Percentiles rank a stretch among this genome's conserved stretches.
These are phyloP conservation scores for Pongo pygmaeus DNA, from an alignment of 2,113 vertebrate genomes.

Conservation along the genomic window DNA sequence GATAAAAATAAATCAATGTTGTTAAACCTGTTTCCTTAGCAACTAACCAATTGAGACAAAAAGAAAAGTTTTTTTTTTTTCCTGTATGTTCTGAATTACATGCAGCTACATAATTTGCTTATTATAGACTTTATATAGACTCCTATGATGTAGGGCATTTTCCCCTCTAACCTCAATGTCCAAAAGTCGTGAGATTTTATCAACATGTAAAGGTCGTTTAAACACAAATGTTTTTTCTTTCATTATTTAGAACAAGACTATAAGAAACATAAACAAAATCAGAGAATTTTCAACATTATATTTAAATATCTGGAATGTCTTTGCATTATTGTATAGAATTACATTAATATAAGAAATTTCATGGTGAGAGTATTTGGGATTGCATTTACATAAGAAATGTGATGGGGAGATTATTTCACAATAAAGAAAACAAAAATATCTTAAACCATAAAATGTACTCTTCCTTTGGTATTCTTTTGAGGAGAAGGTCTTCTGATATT, in stretches of 20 bases:
- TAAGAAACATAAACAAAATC: neutral
- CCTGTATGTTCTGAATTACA: neutral
- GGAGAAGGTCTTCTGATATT: neutral
- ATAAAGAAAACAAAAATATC: neutral
- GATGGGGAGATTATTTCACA: neutral
- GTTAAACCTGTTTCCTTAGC: conserved; percentile 18
- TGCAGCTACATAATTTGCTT: neutral
- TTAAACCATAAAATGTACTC: neutral
- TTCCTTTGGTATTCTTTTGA: neutral
- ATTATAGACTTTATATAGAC: neutral
- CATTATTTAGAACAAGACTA: neutral
- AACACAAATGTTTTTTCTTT: neutral
- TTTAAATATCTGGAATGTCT: neutral
- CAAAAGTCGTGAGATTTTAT: neutral
- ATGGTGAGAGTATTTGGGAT: neutral
- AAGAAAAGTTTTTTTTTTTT: neutral
- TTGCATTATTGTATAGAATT: neutral
- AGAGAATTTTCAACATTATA: neutral
- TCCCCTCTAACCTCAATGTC: neutral
- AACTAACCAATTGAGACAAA: conserved; percentile 13
- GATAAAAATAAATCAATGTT: conserved; percentile 27
- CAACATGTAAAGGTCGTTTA: neutral
- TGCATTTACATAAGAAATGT: neutral
- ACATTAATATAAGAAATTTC: neutral
- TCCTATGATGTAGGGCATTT: neutral